Evolutionary conservation across 1,140 invertebrate species (phyloP).

Genomic region (Bombus confusus): DNA sequence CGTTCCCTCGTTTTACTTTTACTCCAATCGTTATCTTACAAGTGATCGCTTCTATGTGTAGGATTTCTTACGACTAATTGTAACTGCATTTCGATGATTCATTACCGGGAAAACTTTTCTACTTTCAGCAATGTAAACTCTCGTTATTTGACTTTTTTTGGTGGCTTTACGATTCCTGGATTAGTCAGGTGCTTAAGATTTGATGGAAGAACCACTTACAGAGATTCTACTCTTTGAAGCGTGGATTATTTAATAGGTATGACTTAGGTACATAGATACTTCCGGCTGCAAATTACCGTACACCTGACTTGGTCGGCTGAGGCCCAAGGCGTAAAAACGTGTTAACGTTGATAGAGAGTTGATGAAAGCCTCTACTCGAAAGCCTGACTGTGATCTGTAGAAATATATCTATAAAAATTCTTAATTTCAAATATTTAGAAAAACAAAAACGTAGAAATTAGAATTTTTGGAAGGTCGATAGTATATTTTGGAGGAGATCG

Average conservation of each 20-base stretch:
- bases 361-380: too few species aligned
- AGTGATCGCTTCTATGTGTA: not conserved
- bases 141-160: not conserved
- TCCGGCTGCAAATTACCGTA: not conserved
- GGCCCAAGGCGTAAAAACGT: not conserved
- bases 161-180: not conserved
- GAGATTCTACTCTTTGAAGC: not conserved
- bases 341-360: too few species aligned
- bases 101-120: not conserved
- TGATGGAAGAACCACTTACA: not conserved
- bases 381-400: too few species aligned
- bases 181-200: not conserved
- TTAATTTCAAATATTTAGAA: not conserved
- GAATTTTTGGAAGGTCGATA: not conserved
- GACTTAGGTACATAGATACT: not conserved
- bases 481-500: not conserved
- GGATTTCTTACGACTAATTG: not conserved
- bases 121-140: not conserved
- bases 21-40: not conserved
- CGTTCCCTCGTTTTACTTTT: not conserved
- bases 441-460: not conserved
- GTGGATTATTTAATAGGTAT: too few species aligned
- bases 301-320: not conserved
- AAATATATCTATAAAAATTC: too few species aligned
- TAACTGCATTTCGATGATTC: not conserved